These are phyloP conservation scores for Fragum fragum DNA, from an alignment of 2,888 invertebrate species.

Conservation along the genomic window DNA sequence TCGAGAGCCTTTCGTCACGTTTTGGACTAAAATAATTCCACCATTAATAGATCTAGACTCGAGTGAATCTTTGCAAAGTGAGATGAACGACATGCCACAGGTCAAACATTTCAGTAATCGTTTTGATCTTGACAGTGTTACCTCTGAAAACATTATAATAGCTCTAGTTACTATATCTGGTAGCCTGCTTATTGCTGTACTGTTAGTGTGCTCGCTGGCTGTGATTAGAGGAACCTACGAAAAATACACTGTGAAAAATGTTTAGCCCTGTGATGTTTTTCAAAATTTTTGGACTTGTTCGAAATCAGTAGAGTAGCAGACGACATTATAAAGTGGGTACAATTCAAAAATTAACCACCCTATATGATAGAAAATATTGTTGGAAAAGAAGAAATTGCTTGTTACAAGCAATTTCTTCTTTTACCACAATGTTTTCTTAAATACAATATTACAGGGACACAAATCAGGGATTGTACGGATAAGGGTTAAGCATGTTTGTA, in stretches of 20 bases:
- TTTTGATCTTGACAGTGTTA: slow-evolving; percentile 24
- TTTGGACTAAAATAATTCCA: slow-evolving; percentile 56
- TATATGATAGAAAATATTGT: no score
- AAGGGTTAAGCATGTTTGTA: no score
- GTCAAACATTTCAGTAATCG: slow-evolving; percentile 8
- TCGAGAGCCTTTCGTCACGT: slow-evolving; percentile 52
- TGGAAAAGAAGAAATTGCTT: no score
- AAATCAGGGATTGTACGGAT: no score
- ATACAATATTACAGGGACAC: no score
- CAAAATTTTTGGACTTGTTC: no score
- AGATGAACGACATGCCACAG: neutral
- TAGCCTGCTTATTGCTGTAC: slow-evolving; percentile 31
- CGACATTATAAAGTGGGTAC: no score
- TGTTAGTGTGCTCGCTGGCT: slow-evolving; percentile 39
- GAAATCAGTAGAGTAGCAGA: no score
- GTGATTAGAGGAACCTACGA: slow-evolving; percentile 34
- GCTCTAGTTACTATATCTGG: slow-evolving; percentile 25
- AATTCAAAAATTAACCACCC: no score
- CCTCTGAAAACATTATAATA: slow-evolving; percentile 35
- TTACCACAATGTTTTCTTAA: no score
- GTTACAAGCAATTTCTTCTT: no score
- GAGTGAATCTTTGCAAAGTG: neutral
- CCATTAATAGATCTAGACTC: slow-evolving; percentile 18
- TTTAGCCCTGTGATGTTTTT: no score
- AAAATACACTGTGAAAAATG: slow-evolving; percentile 39